These are phyloP conservation scores for Leiothrix lutea DNA, from an alignment of 2,113 vertebrate species.

Conservation along the genomic window DNA sequence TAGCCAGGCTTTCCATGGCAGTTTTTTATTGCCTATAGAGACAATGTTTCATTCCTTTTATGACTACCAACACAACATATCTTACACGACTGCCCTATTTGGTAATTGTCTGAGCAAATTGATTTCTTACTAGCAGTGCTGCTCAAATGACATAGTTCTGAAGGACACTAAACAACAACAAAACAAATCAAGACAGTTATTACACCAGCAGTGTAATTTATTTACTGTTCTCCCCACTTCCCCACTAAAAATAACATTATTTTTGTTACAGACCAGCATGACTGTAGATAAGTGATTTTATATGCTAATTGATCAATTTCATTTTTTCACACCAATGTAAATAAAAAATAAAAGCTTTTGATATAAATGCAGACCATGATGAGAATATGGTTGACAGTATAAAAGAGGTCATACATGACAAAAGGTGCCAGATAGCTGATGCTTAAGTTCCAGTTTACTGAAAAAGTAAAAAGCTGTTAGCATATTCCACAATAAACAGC, in stretches of 20 bases:
- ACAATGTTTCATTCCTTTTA: background rate
- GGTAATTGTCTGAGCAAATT: background rate
- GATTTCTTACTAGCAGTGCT: conserved; percentile 1
- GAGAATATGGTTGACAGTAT: background rate
- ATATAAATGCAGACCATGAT: background rate
- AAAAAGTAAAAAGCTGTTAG: background rate
- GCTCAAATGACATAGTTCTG: background rate
- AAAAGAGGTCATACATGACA: background rate
- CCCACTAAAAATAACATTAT: background rate
- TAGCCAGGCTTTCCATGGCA: background rate
- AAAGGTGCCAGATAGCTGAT: background rate
- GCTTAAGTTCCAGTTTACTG: background rate
- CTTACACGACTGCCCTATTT: background rate
- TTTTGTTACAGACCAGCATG: background rate
- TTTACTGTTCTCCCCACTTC: background rate
- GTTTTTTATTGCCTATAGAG: background rate
- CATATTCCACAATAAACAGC: background rate
- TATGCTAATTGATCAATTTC: background rate
- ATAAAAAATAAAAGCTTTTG: background rate
- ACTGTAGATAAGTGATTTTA: background rate
- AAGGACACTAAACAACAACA: background rate
- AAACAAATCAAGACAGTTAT: background rate
- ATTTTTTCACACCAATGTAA: background rate
- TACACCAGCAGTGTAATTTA: background rate
- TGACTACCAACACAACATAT: background rate